phyloP scores from a whole-genome alignment of 64 coral and sea anemone genomes.

The Acropora tenuis region DNA sequence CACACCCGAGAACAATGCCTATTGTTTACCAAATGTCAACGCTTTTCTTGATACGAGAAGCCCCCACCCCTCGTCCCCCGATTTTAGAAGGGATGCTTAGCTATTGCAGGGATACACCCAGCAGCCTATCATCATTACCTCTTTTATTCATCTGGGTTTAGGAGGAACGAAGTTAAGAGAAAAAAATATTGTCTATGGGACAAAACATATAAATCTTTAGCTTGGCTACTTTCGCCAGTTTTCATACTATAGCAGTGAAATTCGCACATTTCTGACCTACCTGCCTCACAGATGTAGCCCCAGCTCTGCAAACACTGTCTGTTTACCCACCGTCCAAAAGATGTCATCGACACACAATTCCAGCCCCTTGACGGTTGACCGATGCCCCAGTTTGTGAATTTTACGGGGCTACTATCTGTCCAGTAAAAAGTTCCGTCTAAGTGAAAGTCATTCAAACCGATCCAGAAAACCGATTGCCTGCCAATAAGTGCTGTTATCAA shows the following conservation, averaged over 20 bases:
- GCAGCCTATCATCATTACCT: no score
- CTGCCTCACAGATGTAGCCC: constrained; percentile 84
- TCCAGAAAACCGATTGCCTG: constrained; percentile 66
- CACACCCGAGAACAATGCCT: no score
- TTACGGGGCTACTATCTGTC: constrained; percentile 56
- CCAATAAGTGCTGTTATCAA: constrained; percentile 55
- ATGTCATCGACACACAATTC: constrained; percentile 70
- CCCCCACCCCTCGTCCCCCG: no score
- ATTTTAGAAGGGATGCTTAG: no score
- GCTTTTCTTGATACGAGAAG: no score
- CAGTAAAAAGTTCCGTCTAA: constrained; percentile 57
- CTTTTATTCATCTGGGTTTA: no score
- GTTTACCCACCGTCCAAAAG: constrained; percentile 69
- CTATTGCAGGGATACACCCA: no score
- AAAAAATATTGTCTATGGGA: no score
- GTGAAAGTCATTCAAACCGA: constrained; percentile 79
- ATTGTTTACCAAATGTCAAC: no score
- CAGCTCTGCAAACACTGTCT: constrained; percentile 19
- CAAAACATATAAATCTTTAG: no score
- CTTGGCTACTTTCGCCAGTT: no score
- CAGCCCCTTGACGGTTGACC: constrained; percentile 47
- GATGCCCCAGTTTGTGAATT: constrained; percentile 85
- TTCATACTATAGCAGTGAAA: background rate
- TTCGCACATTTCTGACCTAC: constrained; percentile 34
- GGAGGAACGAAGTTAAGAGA: no score